Base-by-base conservation (phyloP, 2,797 vertebrate genomes). In the Pipistrellus kuhlii region DNA sequence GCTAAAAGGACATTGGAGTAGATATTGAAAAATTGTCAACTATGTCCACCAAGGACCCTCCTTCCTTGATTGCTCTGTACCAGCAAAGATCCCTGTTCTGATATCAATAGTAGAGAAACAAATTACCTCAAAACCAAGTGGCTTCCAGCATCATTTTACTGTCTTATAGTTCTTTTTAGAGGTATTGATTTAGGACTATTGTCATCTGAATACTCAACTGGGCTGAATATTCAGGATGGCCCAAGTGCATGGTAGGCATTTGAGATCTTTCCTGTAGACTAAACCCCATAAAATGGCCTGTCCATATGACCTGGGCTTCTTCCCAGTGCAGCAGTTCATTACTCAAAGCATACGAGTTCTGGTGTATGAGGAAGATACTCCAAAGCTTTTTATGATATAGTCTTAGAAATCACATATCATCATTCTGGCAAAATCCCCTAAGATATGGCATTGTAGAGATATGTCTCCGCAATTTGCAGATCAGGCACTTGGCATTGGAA, bases 181-280 rank as follows among this genome's bases (percentile, higher is more conserved):
- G 6, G 51, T 53, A 41, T 53, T 27, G 17, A 11, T 32, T 57
- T 66, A n/a, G 3, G 8, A 11, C 30, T 90, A 1, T 8, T 17
- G 15, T 38, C 30, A 71, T 66, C 41, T 27, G 25, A 59, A 41
- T 41, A 46, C 6, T 51, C 8, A 23, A 2, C 10, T 46, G 30
- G 3, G 8, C 0, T 44, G 30, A 25, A 44, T 55, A 17, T 64
- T 12, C 12, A 10, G 5, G 0, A 41, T 57, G 15, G 27, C 7
- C 8, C 1, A 17, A 1, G 44, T 0, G 0, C 0, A 8, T 23
- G n/a, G 14, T 51, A 82, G 3, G 13, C 11, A 25, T 46, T 81
- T 46, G 30, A 20, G 30, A 72, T 27, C 12, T 46, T 2, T 38
- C 11, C 25, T 69, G 0, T n/a, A 68, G 8, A 23, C 10, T 64